Percentiles rank a stretch among this genome's conserved stretches.
Evolutionary conservation across 1,140 invertebrate genomes (phyloP).

Genomic region (Drosophila equinoxialis): DNA sequence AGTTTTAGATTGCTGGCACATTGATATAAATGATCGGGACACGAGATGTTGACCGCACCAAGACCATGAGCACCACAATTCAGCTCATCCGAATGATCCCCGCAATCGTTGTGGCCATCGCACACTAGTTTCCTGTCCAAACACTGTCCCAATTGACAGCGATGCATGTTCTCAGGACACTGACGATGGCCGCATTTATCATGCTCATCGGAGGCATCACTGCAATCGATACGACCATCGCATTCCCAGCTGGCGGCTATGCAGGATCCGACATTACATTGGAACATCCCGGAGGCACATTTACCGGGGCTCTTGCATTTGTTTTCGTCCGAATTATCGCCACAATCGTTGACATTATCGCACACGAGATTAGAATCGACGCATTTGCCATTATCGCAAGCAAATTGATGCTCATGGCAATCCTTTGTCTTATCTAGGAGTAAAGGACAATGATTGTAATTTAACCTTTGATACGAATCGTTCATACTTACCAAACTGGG

Average conservation of each 20-base stretch:
- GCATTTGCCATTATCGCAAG: conserved; percentile 93
- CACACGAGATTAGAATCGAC: conserved; percentile 86
- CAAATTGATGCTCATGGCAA: conserved; percentile 87
- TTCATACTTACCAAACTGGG: conserved; percentile 70
- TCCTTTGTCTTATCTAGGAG: conserved; percentile 59
- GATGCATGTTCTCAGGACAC: conserved; percentile 79
- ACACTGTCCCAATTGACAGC: conserved; percentile 84
- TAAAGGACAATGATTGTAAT: background rate
- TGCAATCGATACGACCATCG: conserved; percentile 88
- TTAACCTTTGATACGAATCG: no score
- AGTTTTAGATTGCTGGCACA: conserved; percentile 85
- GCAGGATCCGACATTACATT: conserved; percentile 87
- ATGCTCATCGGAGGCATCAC: conserved; percentile 89
- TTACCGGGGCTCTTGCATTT: conserved; percentile 84
- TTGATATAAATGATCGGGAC: conserved; percentile 82
- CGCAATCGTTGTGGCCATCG: conserved; percentile 84
- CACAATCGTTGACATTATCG: conserved; percentile 87
- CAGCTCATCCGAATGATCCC: conserved; percentile 84
- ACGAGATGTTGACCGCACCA: conserved; percentile 43
- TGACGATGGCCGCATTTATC: conserved; percentile 84
- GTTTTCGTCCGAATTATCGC: conserved; percentile 87
- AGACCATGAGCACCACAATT: conserved; percentile 63
- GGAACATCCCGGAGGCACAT: conserved; percentile 69
- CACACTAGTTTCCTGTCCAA: conserved; percentile 83
- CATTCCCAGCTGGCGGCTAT: conserved; percentile 89